A percentile compares a stretch with the other conserved stretches of the same genome.
These are phyloP conservation scores for Arrhopalites spinosus DNA, from an alignment of 2,888 invertebrate genomes.

Conservation along the genomic window DNA sequence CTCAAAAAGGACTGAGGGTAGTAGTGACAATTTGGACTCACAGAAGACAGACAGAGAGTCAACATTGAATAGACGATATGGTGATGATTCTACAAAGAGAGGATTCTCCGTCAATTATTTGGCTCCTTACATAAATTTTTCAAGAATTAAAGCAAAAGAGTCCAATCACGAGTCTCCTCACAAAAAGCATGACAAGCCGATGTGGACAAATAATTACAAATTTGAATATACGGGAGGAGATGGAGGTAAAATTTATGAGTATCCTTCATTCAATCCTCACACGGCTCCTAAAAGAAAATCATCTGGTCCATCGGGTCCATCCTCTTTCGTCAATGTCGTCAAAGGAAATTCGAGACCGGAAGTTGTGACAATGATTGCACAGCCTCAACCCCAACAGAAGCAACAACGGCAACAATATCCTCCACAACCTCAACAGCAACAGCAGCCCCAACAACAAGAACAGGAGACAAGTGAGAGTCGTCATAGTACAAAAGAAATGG, in stretches of 20 bases:
- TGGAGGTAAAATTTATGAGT: slow-evolving; percentile 3
- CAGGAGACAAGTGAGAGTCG: not conserved
- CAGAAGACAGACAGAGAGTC: no score
- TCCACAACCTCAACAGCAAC: not conserved
- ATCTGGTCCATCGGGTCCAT: no score
- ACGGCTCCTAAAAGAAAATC: not conserved
- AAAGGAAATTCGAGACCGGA: no score
- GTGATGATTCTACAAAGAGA: slow-evolving; percentile 9
- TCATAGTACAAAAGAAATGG: not conserved
- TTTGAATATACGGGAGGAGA: slow-evolving; percentile 22
- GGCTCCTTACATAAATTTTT: slow-evolving; percentile 6
- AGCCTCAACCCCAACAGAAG: not conserved
- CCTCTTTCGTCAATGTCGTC: not conserved
- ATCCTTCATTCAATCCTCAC: slow-evolving; percentile 13
- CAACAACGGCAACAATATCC: not conserved
- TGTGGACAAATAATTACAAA: not conserved
- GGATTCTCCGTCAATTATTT: slow-evolving; percentile 16
- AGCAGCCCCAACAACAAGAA: not conserved
- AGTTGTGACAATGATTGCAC: not conserved
- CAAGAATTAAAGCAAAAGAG: not conserved
- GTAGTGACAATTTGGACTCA: no score
- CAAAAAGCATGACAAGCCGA: not conserved
- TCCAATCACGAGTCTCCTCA: not conserved
- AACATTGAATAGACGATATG: not conserved
- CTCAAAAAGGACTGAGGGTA: not conserved